Evolutionary conservation across 1,140 invertebrate genomes (phyloP).

Genomic region (Formica exsecta): DNA sequence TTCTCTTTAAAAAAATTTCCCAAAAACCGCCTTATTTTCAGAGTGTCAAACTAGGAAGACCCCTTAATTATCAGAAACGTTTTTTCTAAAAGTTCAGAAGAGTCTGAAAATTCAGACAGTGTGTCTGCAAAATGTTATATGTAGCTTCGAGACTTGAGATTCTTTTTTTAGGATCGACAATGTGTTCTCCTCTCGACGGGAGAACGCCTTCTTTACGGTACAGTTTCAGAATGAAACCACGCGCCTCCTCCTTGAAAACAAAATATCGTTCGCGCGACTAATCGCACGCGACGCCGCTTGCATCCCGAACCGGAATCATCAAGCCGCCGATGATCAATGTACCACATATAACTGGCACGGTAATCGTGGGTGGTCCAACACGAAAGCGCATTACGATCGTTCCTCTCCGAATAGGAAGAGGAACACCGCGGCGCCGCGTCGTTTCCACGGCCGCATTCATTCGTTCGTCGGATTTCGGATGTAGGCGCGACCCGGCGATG

Average conservation of each 20-base stretch:
- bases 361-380: slow-evolving; percentile 67
- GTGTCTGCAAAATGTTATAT: too few relatives aligned
- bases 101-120: too few relatives aligned
- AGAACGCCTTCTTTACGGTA: neutral
- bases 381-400: slow-evolving; percentile 48
- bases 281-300: slow-evolving; percentile 54
- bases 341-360: neutral
- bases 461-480: slow-evolving; percentile 74
- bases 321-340: slow-evolving; percentile 47
- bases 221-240: too few relatives aligned
- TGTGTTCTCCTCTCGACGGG: neutral
- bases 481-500: slow-evolving; percentile 72
- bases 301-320: neutral
- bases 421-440: slow-evolving; percentile 42
- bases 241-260: neutral
- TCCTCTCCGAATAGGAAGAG: slow-evolving; percentile 67
- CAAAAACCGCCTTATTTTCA: too few relatives aligned
- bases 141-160: too few relatives aligned
- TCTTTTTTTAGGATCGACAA: too few relatives aligned
- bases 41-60: too few relatives aligned
- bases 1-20: too few relatives aligned
- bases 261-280: slow-evolving; percentile 47
- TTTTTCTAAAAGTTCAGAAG: too few relatives aligned
- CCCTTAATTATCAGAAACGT: too few relatives aligned
- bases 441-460: slow-evolving; percentile 54